phyloP scores from a whole-genome alignment of 1,140 invertebrate genomes.

The Bemisia tabaci region DNA sequence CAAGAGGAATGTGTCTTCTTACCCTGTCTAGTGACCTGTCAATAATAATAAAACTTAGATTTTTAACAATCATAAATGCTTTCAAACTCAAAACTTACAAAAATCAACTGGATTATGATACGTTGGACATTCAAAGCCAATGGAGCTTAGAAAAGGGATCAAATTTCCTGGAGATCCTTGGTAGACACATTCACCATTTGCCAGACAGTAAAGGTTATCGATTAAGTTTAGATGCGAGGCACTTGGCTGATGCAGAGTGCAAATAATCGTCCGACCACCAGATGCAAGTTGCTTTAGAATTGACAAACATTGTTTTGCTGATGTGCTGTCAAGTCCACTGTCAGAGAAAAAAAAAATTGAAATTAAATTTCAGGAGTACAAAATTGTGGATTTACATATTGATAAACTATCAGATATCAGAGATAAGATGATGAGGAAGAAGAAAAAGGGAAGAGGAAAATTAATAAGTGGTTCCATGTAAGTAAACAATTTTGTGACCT shows the following conservation, averaged over 20 bases:
- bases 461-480: no score
- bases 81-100: no score
- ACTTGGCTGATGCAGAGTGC: slow-evolving; percentile 10
- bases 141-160: slow-evolving; percentile 1
- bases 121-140: background rate
- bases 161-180: slow-evolving; percentile 7
- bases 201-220: slow-evolving; percentile 1
- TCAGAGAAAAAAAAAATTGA: slow-evolving; percentile 3
- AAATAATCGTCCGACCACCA: slow-evolving; percentile 6
- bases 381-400: background rate
- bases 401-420: no score
- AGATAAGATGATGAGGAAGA: no score
- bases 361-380: background rate
- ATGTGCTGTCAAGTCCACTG: slow-evolving; percentile 8
- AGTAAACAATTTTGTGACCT: no score
- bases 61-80: no score
- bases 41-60: no score
- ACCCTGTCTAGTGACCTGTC: no score
- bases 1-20: no score
- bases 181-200: slow-evolving; percentile 7
- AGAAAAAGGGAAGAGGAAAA: no score
- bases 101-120: slow-evolving; percentile 10
- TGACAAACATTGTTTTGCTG: slow-evolving; percentile 6
- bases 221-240: slow-evolving; percentile 2
- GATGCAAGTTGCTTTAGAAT: background rate